These are phyloP conservation scores for Cotesia typhae DNA, from an alignment of 1,140 invertebrate genomes.

Conservation along the genomic window DNA sequence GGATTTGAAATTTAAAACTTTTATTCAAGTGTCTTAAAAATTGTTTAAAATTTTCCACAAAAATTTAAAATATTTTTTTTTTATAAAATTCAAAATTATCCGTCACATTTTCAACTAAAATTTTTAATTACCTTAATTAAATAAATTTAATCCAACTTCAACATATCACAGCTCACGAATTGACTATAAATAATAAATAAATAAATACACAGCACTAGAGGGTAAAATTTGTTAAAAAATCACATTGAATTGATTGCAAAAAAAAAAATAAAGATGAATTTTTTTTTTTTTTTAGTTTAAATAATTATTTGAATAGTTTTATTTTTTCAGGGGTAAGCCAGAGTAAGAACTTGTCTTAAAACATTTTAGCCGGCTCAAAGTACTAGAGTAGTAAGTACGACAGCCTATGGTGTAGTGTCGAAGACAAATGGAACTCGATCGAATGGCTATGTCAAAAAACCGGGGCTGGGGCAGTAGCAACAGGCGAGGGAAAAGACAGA, in stretches of 20 bases:
- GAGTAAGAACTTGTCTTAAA: slow-evolving; percentile 25
- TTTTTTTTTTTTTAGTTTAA: not conserved
- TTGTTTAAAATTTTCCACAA: too few species aligned
- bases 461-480: slow-evolving; percentile 42
- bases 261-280: slow-evolving; percentile 23
- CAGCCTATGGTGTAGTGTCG: slow-evolving; percentile 43
- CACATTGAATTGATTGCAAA: slow-evolving; percentile 18
- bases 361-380: slow-evolving; percentile 43
- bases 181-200: slow-evolving; percentile 24
- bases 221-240: not conserved
- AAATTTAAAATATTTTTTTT: too few species aligned
- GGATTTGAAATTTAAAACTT: too few species aligned
- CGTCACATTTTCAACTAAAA: slow-evolving; percentile 22
- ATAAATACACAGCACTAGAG: slow-evolving; percentile 19
- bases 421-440: slow-evolving; percentile 62
- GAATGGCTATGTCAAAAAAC: slow-evolving; percentile 60
- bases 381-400: slow-evolving; percentile 19
- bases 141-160: slow-evolving; percentile 44
- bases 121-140: not conserved
- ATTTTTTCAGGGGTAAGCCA: too few species aligned
- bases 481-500: slow-evolving; percentile 35
- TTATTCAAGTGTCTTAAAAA: too few species aligned
- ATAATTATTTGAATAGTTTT: not conserved
- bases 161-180: slow-evolving; percentile 40
- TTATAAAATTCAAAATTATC: not conserved